Evolutionary conservation across 2,888 invertebrate species (phyloP).

Genomic region (Myathropa florea): DNA sequence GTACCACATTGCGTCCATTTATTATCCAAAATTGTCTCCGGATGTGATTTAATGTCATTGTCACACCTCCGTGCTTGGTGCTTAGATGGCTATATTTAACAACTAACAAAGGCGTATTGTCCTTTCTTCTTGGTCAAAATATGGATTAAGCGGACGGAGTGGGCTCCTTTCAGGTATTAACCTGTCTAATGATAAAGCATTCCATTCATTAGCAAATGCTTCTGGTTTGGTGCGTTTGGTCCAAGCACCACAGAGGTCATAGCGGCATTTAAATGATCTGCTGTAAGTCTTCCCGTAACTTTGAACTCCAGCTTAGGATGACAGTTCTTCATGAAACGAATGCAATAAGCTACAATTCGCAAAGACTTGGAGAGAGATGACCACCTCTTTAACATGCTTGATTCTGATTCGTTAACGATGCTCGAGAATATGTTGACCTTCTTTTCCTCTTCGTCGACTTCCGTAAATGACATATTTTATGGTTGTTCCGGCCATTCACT

Average conservation of each 20-base stretch:
- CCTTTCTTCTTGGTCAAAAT: neutral
- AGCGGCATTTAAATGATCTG: neutral
- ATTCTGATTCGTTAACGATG: neutral
- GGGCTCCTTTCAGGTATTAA: constrained; percentile 8
- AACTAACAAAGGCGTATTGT: neutral
- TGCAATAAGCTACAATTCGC: neutral
- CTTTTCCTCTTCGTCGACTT: no score
- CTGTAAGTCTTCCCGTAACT: neutral
- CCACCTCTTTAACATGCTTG: no score
- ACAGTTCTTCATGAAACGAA: neutral
- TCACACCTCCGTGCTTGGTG: neutral
- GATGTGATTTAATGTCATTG: neutral
- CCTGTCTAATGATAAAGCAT: constrained; percentile 4
- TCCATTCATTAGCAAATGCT: constrained; percentile 22
- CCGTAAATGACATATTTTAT: no score
- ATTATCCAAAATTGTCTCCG: neutral
- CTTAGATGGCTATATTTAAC: neutral
- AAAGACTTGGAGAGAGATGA: neutral
- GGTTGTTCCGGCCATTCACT: neutral
- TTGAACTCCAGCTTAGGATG: neutral
- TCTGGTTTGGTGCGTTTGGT: constrained; percentile 14
- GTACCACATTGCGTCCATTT: neutral
- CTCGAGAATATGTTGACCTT: neutral
- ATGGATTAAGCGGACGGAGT: neutral
- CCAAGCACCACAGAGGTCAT: neutral